A percentile compares a stretch with the other conserved stretches of the same genome.
Conservation (phyloP, 1,140 invertebrate genomes). For the Teleopsis dalmanni region DNA sequence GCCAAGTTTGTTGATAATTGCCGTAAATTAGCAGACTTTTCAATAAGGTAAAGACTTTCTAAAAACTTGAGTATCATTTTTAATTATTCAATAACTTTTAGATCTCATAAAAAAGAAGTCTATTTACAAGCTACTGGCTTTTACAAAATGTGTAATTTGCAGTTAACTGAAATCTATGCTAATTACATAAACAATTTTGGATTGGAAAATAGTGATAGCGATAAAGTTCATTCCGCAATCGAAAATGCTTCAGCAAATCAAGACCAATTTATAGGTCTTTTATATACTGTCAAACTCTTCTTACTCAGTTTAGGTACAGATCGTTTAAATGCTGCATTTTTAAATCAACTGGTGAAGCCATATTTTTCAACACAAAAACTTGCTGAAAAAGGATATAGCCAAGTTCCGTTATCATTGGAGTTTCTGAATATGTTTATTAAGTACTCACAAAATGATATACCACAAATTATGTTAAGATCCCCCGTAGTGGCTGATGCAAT, state of each 20-base stretch:
- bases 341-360: constrained; percentile 30
- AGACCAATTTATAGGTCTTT: constrained; percentile 26
- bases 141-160: constrained; percentile 41
- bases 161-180: constrained; percentile 36
- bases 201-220: constrained; percentile 4
- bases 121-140: constrained; percentile 39
- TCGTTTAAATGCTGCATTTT: constrained; percentile 28
- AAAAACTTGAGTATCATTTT: neutral
- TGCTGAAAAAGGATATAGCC: constrained; percentile 26
- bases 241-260: constrained; percentile 8
- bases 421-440: constrained; percentile 41
- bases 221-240: neutral
- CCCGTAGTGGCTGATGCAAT: constrained; percentile 39
- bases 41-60: constrained; percentile 27
- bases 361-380: constrained; percentile 31
- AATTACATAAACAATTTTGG: constrained; percentile 24
- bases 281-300: constrained; percentile 37
- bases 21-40: constrained; percentile 37
- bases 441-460: constrained; percentile 27
- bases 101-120: constrained; percentile 33
- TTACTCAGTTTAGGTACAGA: constrained; percentile 31
- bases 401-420: constrained; percentile 32
- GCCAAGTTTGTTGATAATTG: constrained; percentile 33
- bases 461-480: constrained; percentile 34
- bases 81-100: constrained; percentile 7